Evolutionary conservation across 2,888 invertebrate genomes (phyloP).

Genomic region (Drosophila koepferae): DNA sequence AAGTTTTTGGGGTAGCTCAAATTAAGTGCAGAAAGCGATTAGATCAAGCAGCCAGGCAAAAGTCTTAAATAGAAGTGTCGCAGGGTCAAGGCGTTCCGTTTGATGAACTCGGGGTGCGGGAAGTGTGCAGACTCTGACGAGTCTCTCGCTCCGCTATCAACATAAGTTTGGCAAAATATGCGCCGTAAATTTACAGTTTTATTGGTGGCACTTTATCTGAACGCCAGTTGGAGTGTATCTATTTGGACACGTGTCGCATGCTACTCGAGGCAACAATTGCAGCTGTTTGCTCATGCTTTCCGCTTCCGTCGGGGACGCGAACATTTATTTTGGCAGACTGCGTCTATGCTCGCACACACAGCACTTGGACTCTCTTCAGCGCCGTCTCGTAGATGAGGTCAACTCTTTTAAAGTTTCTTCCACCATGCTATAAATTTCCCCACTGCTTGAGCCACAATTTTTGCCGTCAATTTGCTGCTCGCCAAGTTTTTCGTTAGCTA

Average conservation of each 20-base stretch:
- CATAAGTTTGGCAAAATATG: slow-evolving; percentile 70
- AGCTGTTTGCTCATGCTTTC: slow-evolving; percentile 31
- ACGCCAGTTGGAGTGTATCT: slow-evolving; percentile 42
- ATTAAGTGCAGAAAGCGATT: slow-evolving; percentile 77
- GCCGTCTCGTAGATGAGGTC: slow-evolving; percentile 11
- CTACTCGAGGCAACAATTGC: slow-evolving; percentile 58
- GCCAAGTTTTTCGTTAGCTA: slow-evolving; percentile 27
- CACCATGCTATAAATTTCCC: slow-evolving; percentile 55
- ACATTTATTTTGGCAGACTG: slow-evolving; percentile 62
- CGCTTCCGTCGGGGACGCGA: slow-evolving; percentile 26
- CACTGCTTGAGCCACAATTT: slow-evolving; percentile 39
- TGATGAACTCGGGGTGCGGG: slow-evolving; percentile 54
- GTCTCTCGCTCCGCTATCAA: slow-evolving; percentile 34
- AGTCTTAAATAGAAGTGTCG: slow-evolving; percentile 9
- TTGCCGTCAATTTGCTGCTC: slow-evolving; percentile 50
- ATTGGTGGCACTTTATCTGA: slow-evolving; percentile 57
- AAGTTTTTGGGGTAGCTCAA: slow-evolving; percentile 49
- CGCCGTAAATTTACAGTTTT: slow-evolving; percentile 61
- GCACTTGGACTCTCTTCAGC: slow-evolving; percentile 13
- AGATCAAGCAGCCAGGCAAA: slow-evolving; percentile 19
- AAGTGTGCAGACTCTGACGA: slow-evolving; percentile 11
- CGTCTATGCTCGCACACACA: slow-evolving; percentile 45
- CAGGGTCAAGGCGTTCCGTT: slow-evolving; percentile 62
- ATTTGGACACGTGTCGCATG: slow-evolving; percentile 67
- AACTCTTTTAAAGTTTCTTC: slow-evolving; percentile 53